Evolutionary conservation across 2,888 invertebrate genomes (phyloP).

Genomic region (Drosophila meridionalis): DNA sequence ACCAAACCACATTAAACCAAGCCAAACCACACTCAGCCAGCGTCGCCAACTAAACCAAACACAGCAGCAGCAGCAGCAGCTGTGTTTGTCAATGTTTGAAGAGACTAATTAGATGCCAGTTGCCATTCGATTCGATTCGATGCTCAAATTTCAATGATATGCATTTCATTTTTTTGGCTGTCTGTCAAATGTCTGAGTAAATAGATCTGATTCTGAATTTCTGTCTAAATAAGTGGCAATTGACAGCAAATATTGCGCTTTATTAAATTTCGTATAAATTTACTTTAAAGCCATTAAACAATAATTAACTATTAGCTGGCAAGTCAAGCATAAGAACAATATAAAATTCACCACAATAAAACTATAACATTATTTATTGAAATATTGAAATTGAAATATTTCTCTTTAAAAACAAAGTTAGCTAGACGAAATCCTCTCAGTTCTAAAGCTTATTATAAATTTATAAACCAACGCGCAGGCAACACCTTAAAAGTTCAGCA

Average conservation of each 20-base stretch:
- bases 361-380: background rate
- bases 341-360: background rate
- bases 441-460: background rate
- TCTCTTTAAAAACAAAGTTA: background rate
- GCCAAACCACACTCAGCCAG: constrained; percentile 20
- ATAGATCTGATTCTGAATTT: constrained; percentile 11
- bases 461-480: background rate
- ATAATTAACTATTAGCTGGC: background rate
- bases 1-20: constrained; percentile 8
- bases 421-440: background rate
- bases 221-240: background rate
- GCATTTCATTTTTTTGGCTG: constrained; percentile 30
- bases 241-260: background rate
- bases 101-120: constrained; percentile 64
- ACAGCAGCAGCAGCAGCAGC: constrained; percentile 21
- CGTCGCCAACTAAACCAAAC: constrained; percentile 30
- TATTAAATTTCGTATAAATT: background rate
- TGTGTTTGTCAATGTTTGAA: constrained; percentile 63
- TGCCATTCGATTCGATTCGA: background rate
- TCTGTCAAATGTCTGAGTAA: constrained; percentile 13
- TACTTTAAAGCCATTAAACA: background rate
- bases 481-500: background rate
- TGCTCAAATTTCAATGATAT: constrained; percentile 53
- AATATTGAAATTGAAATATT: no score
- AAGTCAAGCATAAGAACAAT: background rate